Evolutionary conservation across 1,140 invertebrate species (phyloP), one percentile per base, ranked within the genome.

Genomic region (Wasmannia auropunctata): DNA sequence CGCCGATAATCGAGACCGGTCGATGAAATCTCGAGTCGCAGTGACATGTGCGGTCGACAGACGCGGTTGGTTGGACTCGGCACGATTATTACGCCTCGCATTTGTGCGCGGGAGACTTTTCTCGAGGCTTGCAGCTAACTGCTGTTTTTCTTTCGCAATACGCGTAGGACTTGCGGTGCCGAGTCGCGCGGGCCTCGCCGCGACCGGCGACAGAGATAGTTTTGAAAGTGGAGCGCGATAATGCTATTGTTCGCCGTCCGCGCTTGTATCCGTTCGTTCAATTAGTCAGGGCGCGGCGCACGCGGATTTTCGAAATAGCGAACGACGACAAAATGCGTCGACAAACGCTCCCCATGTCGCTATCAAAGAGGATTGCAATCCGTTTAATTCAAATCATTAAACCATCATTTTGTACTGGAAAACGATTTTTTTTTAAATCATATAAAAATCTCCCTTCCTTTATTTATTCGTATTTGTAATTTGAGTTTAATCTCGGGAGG

Each of bases 191-290:
- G n/a, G 14, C 46, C 6, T 62, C 8, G 31, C 4, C 43, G 40
- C 58, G 40, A 43, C n/a, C 76, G 7, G 51, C 69, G 56, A 58
- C 37, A 19, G 43, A 34, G 79, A 83, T 40, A 83, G 79, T 83
- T 83, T 74, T 72, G 79, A 83, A 83, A 83, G 79, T 83, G 79
- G 79, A 74, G 67, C 79, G 51, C 79, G 79, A 83, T 72, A 83
- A 83, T 83, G 67, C 65, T 58, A 83, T 83, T 83, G 67, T 83
- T 74, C 67, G 37, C 67, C 25, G n/a, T 72, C 34, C 37, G 37
- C 25, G 49, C 11, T 83, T 56, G 51, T 72, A 83, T 74, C 70
- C 67, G 19, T 46, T 58, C 79, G 25, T 83, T 83, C 79, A 74
- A 81, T 83, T 83, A 83, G 28, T 54, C 25, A 51, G 25, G 79